These are phyloP conservation scores for Coracopsis vasa DNA, from an alignment of 2,113 vertebrate genomes.

Conservation along the genomic window DNA sequence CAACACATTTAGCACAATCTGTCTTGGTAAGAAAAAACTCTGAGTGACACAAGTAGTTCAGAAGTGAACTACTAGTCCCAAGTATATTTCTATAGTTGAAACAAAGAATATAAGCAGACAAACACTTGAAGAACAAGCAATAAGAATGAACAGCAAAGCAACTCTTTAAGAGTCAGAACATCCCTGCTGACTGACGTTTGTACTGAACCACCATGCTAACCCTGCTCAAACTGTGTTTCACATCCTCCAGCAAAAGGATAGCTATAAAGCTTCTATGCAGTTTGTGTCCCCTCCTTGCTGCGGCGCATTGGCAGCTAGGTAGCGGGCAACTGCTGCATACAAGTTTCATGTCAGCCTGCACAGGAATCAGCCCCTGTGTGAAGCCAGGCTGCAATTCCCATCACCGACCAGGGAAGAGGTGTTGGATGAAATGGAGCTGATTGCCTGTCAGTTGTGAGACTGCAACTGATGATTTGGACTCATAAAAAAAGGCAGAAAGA, in stretches of 20 bases:
- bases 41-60: not conserved
- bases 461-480: not conserved
- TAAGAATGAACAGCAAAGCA: not conserved
- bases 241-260: not conserved
- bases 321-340: not conserved
- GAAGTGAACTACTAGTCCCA: not conserved
- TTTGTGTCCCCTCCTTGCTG: not conserved
- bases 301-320: rapidly evolving
- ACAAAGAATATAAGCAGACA: not conserved
- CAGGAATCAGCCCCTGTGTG: rapidly evolving
- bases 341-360: not conserved
- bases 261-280: not conserved
- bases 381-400: not conserved
- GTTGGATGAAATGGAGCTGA: not conserved
- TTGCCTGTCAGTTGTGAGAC: not conserved
- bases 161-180: not conserved
- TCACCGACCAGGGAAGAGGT: not conserved
- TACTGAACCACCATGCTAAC: not conserved
- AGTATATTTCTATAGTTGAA: not conserved
- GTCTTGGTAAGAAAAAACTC: not conserved
- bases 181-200: not conserved
- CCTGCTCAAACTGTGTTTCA: not conserved
- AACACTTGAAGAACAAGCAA: not conserved
- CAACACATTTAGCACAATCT: not conserved
- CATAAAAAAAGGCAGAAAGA: not conserved